Percentiles rank a stretch among this genome's conserved stretches.
These are phyloP conservation scores for Pelmatolapia mariae DNA, from an alignment of 2,113 vertebrate genomes.

Conservation along the genomic window DNA sequence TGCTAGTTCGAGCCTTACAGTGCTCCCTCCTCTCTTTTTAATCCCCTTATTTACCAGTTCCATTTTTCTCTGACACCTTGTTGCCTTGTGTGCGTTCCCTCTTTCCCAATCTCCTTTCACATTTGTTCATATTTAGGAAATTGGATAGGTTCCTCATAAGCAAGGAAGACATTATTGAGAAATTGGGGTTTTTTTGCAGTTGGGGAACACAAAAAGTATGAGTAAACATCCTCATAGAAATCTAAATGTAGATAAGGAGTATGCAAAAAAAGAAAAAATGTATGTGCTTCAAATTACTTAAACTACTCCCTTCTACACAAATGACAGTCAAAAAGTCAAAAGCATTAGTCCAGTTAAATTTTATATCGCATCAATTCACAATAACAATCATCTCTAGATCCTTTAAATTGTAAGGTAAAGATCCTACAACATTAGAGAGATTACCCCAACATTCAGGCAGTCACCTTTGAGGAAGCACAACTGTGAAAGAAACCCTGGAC, in stretches of 20 bases:
- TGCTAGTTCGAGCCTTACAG: not conserved
- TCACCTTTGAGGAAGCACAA: not conserved
- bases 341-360: not conserved
- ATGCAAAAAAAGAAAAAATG: not conserved
- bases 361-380: not conserved
- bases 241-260: not conserved
- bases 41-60: not conserved
- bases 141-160: not conserved
- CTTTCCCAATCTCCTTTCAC: not conserved
- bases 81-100: not conserved
- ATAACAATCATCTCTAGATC: not conserved
- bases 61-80: not conserved
- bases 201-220: not conserved
- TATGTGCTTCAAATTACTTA: not conserved
- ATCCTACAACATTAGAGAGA: not conserved
- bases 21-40: not conserved
- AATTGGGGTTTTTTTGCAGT: rapidly evolving
- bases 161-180: not conserved
- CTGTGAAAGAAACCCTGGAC: not conserved
- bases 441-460: not conserved
- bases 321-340: not conserved
- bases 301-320: not conserved
- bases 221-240: not conserved
- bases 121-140: not conserved
- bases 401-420: not conserved